A percentile compares a stretch with the other conserved stretches of the same genome.
Evolutionary conservation across 2,113 vertebrate genomes (phyloP).

Genomic region (Hiodon tergisus): DNA sequence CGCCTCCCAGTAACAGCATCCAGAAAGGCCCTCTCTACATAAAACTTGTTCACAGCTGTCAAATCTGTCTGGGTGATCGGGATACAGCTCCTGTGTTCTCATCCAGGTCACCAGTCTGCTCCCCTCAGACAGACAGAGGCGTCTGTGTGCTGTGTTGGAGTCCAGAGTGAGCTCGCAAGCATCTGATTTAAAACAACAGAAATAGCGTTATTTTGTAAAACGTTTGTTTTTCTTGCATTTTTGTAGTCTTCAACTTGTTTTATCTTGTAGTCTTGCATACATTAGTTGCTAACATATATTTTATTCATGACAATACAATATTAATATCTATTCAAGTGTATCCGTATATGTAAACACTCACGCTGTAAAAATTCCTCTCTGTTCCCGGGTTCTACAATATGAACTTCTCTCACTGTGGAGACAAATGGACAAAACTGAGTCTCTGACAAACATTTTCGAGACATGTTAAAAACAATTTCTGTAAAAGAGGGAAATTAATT

Average conservation of each 20-base stretch:
- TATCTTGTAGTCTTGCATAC: not conserved
- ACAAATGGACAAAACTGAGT: not conserved
- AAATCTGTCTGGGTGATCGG: slow-evolving; percentile 7
- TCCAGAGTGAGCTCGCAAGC: slow-evolving; percentile 13
- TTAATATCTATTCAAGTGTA: not conserved
- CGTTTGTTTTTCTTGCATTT: not conserved
- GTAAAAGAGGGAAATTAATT: not conserved
- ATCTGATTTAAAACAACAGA: not conserved
- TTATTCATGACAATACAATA: not conserved
- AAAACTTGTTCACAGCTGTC: slow-evolving; percentile 10
- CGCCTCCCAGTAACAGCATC: not conserved
- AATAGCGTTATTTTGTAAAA: not conserved
- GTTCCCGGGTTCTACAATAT: not conserved
- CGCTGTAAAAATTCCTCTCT: not conserved
- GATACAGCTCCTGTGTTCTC: not conserved
- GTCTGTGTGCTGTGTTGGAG: slow-evolving; percentile 7
- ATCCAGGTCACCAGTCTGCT: slow-evolving; percentile 5
- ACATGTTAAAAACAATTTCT: not conserved
- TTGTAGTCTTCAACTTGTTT: not conserved
- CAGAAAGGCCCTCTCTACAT: slow-evolving; percentile 10
- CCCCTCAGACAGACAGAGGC: slow-evolving; percentile 17
- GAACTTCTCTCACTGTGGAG: slow-evolving; percentile 7
- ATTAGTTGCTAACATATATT: not conserved
- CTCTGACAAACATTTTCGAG: not conserved
- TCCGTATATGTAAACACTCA: not conserved